phyloP scores from a whole-genome alignment of 2,797 vertebrate species.

The Paedocypris micromegethes region DNA sequence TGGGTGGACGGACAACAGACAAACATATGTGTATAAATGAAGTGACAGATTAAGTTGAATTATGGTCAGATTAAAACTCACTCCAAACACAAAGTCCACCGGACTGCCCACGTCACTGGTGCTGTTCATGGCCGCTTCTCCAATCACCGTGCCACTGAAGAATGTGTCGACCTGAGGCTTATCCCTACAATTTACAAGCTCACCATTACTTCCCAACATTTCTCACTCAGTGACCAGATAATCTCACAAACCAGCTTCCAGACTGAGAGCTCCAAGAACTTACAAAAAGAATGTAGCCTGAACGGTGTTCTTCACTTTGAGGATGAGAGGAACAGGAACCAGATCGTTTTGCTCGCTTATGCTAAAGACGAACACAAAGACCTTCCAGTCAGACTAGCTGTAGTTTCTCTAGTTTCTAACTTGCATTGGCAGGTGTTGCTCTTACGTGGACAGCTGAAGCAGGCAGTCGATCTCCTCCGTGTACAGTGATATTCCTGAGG shows the following conservation, averaged over 20 bases:
- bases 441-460: constrained; percentile 85
- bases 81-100: constrained; percentile 78
- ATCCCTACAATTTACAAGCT: constrained; percentile 53
- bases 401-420: too few species aligned
- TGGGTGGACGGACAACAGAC: too few species aligned
- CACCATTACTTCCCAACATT: too few species aligned
- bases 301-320: constrained; percentile 81
- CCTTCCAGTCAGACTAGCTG: not conserved
- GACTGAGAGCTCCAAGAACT: constrained; percentile 48
- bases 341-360: constrained; percentile 82
- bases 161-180: constrained; percentile 58
- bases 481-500: constrained; percentile 70
- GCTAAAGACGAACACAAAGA: constrained; percentile 56
- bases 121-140: constrained; percentile 84
- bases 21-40: too few species aligned
- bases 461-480: constrained; percentile 67
- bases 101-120: constrained; percentile 84
- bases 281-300: constrained; percentile 74
- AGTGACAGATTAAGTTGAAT: too few species aligned
- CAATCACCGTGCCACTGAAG: constrained; percentile 84
- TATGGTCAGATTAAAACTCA: constrained; percentile 55
- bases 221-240: too few species aligned
- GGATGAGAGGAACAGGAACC: constrained; percentile 59
- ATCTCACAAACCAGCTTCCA: too few species aligned
- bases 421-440: not conserved